phyloP scores from a whole-genome alignment of 1,140 invertebrate species.

The Neuroterus valhalla region DNA sequence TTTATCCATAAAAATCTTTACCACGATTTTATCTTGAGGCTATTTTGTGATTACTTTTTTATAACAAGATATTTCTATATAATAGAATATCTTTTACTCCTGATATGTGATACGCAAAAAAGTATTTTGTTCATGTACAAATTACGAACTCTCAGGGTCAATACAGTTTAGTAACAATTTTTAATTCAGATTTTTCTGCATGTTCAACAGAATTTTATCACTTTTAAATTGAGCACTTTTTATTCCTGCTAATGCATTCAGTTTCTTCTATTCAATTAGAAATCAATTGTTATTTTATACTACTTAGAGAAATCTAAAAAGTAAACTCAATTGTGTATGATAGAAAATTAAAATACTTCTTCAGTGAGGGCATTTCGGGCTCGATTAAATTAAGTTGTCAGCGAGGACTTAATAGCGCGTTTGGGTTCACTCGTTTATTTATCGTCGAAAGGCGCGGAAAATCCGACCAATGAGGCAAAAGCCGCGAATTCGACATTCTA shows the following conservation, averaged over 20 bases:
- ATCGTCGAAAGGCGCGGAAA: conserved; percentile 26
- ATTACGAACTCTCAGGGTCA: no score
- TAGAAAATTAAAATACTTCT: background rate
- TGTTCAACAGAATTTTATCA: background rate
- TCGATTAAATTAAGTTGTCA: conserved; percentile 10
- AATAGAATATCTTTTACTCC: no score
- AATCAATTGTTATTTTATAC: background rate
- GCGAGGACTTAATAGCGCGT: conserved; percentile 14
- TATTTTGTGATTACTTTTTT: no score
- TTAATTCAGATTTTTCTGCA: background rate
- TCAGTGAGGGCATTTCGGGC: background rate
- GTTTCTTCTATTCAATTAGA: background rate
- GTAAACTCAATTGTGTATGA: background rate
- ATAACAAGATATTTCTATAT: no score
- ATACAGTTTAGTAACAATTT: background rate
- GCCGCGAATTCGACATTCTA: conserved; percentile 28
- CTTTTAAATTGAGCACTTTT: background rate
- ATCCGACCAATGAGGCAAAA: conserved; percentile 38
- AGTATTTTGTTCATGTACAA: no score
- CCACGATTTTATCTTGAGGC: no score
- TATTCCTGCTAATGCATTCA: background rate
- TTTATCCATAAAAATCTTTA: no score
- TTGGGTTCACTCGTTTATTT: conserved; percentile 10
- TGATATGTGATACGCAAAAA: no score
- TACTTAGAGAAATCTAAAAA: background rate